A percentile compares a stretch with the other conserved stretches of the same genome.
Evolutionary conservation across 2,113 vertebrate genomes (phyloP).

Genomic region (Clarias batrachus): DNA sequence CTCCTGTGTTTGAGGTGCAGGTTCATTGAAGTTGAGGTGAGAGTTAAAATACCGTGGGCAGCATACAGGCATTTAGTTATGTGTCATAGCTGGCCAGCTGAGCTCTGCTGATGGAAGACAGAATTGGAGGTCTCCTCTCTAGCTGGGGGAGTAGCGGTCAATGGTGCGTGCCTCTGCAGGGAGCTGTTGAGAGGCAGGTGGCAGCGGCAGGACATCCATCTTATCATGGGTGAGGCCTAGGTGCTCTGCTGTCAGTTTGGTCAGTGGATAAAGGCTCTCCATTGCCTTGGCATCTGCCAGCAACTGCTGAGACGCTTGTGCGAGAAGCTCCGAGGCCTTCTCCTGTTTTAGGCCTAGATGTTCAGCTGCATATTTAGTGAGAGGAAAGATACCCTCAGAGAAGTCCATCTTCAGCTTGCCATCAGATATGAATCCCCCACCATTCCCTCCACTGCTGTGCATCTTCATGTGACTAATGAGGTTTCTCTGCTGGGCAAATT

Average conservation of each 20-base stretch:
- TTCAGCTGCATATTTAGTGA: slow-evolving; percentile 90
- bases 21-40: slow-evolving; percentile 71
- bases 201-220: slow-evolving; percentile 79
- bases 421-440: slow-evolving; percentile 71
- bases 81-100: slow-evolving; percentile 49
- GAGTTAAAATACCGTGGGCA: slow-evolving; percentile 72
- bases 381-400: slow-evolving; percentile 87
- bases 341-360: slow-evolving; percentile 93
- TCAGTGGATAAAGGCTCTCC: slow-evolving; percentile 91
- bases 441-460: slow-evolving; percentile 82
- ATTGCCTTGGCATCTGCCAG: slow-evolving; percentile 89
- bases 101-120: background rate
- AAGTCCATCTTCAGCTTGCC: slow-evolving; percentile 93
- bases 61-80: slow-evolving; percentile 65
- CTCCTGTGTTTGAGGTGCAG: slow-evolving; percentile 69
- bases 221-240: slow-evolving; percentile 90
- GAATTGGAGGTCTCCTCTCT: slow-evolving; percentile 56
- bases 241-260: slow-evolving; percentile 90
- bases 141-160: slow-evolving; percentile 91
- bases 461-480: slow-evolving; percentile 99
- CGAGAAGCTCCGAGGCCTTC: slow-evolving; percentile 87
- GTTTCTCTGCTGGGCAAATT: slow-evolving; percentile 98
- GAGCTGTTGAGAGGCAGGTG: slow-evolving; percentile 75
- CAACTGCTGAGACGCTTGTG: slow-evolving; percentile 88
- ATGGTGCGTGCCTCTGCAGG: slow-evolving; percentile 82